A percentile compares a stretch with the other conserved stretches of the same genome.
These are phyloP conservation scores for Dicerorhinus sumatrensis DNA, from an alignment of 2,113 vertebrate genomes.

Conservation along the genomic window DNA sequence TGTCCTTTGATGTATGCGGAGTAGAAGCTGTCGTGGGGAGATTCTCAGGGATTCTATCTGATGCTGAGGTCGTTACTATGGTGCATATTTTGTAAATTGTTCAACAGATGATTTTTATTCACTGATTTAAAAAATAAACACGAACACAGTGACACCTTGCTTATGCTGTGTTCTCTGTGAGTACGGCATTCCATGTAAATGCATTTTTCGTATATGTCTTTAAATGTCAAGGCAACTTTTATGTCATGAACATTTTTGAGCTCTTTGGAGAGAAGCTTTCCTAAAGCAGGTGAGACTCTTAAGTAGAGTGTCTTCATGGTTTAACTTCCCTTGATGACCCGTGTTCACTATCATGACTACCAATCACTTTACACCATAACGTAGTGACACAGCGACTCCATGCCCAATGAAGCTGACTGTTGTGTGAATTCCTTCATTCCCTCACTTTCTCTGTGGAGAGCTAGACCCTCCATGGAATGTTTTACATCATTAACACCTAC, in stretches of 20 bases:
- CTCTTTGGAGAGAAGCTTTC: neutral
- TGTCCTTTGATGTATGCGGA: neutral
- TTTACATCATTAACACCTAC: neutral
- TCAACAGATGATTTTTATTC: neutral
- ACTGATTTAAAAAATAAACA: neutral
- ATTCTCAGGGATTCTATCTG: neutral
- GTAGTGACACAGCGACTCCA: neutral
- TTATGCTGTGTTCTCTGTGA: neutral
- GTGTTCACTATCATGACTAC: neutral
- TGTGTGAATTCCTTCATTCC: neutral
- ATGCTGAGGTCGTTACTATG: neutral
- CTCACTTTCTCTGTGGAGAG: neutral
- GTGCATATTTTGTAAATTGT: neutral
- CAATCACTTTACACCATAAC: neutral
- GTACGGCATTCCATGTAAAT: neutral
- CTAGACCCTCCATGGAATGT: neutral
- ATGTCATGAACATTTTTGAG: neutral
- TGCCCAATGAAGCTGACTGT: neutral
- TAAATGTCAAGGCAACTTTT: conserved; percentile 14
- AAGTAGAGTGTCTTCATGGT: neutral
- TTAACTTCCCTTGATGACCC: neutral
- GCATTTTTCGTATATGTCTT: neutral
- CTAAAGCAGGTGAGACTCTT: neutral
- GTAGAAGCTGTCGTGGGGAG: neutral
- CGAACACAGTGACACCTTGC: neutral